Percentiles rank a stretch among this genome's conserved stretches.
Evolutionary conservation across 2,797 vertebrate genomes (phyloP).

Genomic region (Eulemur albifrons): DNA sequence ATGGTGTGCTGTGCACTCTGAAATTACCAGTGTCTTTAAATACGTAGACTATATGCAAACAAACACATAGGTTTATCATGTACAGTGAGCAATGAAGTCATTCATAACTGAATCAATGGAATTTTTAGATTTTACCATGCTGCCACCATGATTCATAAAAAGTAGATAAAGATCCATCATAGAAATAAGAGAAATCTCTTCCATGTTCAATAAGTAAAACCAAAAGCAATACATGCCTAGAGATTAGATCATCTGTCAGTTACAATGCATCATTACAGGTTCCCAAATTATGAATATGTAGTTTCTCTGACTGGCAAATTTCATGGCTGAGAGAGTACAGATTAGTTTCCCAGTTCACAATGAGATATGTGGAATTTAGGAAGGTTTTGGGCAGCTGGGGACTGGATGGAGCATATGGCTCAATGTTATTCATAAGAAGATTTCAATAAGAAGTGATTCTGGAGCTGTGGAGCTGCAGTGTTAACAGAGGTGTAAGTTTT

Average conservation of each 20-base stretch:
- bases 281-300: slow-evolving; percentile 79
- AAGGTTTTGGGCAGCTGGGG: slow-evolving; percentile 57
- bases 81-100: background rate
- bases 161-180: background rate
- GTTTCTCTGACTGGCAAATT: slow-evolving; percentile 74
- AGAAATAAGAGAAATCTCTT: slow-evolving; percentile 44
- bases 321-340: slow-evolving; percentile 75
- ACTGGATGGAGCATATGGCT: slow-evolving; percentile 31
- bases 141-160: slow-evolving; percentile 49
- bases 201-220: slow-evolving; percentile 44
- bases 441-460: slow-evolving; percentile 44
- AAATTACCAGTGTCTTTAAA: slow-evolving; percentile 20
- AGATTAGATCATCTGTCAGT: slow-evolving; percentile 73
- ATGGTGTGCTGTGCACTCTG: background rate
- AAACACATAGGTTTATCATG: background rate
- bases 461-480: slow-evolving; percentile 6
- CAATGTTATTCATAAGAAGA: slow-evolving; percentile 52
- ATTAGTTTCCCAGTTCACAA: slow-evolving; percentile 68
- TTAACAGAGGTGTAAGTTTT: slow-evolving; percentile 45
- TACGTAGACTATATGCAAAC: slow-evolving; percentile 38
- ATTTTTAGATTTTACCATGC: slow-evolving; percentile 50
- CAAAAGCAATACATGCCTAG: slow-evolving; percentile 44
- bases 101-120: slow-evolving; percentile 51
- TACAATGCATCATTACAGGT: slow-evolving; percentile 53
- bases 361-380: slow-evolving; percentile 17